Percentiles rank a stretch among this genome's conserved stretches.
Conservation (phyloP, 1,140 invertebrate species). For the Aplysia californica region DNA sequence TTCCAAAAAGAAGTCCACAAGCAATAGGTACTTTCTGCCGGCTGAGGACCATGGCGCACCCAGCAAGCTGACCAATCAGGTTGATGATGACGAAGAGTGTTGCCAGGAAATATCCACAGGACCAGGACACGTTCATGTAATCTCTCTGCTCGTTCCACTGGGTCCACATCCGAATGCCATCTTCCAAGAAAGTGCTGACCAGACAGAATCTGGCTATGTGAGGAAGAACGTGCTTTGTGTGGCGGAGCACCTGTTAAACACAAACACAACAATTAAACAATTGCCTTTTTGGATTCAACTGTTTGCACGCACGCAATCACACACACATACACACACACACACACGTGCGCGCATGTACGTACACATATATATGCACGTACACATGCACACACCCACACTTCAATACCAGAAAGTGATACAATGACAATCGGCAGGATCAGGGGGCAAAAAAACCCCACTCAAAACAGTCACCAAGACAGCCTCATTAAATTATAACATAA, state of each 20-base stretch:
- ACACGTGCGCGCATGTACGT: no score
- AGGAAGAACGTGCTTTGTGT: conserved; percentile 93
- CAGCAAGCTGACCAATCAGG: conserved; percentile 93
- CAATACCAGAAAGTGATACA: no score
- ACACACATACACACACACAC: no score
- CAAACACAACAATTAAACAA: no score
- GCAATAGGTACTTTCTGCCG: conserved; percentile 94
- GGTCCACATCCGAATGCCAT: conserved; percentile 98
- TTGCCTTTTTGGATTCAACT: no score
- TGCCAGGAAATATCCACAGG: conserved; percentile 93
- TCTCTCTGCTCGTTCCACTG: conserved; percentile 98
- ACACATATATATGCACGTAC: no score
- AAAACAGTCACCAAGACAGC: no score
- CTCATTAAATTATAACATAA: no score
- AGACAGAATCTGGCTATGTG: conserved; percentile 95
- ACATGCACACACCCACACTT: no score
- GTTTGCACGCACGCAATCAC: no score
- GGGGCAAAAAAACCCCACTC: no score
- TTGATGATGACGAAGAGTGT: conserved; percentile 95
- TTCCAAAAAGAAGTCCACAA: conserved; percentile 94
- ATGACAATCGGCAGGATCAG: no score
- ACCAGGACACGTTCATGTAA: conserved; percentile 92
- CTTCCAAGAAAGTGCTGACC: conserved; percentile 99
- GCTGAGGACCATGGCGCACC: conserved; percentile 94
- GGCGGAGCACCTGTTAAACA: conserved; percentile 83